These are phyloP conservation scores for Eristalis pertinax DNA, from an alignment of 2,888 invertebrate species.

Conservation along the genomic window DNA sequence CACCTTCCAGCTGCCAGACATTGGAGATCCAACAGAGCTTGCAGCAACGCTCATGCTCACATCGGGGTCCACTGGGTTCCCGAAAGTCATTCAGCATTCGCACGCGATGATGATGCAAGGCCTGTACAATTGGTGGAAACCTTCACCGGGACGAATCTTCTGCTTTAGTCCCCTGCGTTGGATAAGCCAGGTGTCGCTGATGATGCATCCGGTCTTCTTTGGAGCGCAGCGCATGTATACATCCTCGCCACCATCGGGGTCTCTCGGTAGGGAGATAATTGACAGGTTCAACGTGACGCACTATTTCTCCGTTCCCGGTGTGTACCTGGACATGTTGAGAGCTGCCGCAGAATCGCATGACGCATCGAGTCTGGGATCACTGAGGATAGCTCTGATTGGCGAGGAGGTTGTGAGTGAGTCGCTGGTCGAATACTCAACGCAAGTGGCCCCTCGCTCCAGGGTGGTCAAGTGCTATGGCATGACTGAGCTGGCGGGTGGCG, in stretches of 20 bases:
- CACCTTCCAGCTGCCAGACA: constrained; percentile 32
- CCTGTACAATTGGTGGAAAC: constrained; percentile 64
- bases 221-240: constrained; percentile 70
- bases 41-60: constrained; percentile 70
- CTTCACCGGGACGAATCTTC: constrained; percentile 35
- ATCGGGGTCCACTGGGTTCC: constrained; percentile 72
- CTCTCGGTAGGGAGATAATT: constrained; percentile 58
- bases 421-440: constrained; percentile 41
- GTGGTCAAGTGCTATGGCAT: constrained; percentile 71
- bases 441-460: constrained; percentile 43
- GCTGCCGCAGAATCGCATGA: constrained; percentile 37
- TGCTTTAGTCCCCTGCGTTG: constrained; percentile 71
- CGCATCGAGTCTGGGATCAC: constrained; percentile 46
- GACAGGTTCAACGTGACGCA: constrained; percentile 58
- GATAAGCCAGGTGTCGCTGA: constrained; percentile 70
- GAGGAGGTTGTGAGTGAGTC: constrained; percentile 60
- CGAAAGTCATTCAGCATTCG: constrained; percentile 65
- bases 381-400: constrained; percentile 63
- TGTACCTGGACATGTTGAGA: constrained; percentile 55
- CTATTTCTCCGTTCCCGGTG: constrained; percentile 64
- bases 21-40: constrained; percentile 48
- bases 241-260: constrained; percentile 15
- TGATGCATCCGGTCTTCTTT: constrained; percentile 65
- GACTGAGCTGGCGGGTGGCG: constrained; percentile 68
- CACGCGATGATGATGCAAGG: constrained; percentile 69